Base-by-base conservation (phyloP, 2,113 vertebrate species). In the Vireo altiloquus region DNA sequence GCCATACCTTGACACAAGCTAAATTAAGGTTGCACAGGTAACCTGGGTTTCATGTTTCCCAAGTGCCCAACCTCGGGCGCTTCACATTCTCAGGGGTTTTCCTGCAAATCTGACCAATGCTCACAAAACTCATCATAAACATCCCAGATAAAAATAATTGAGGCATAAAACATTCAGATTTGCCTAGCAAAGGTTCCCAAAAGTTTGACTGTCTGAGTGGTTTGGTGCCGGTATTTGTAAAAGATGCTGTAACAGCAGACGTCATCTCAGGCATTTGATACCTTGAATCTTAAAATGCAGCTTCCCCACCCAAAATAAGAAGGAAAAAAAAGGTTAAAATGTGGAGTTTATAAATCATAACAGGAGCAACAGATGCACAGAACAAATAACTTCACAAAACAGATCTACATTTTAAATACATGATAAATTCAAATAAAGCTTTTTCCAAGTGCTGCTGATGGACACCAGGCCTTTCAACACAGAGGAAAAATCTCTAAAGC, bases 1-100 rank as follows among this genome's bases (percentile, higher is more conserved):
- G 52, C 50, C 24, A 7, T 17, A 63, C 52, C 50, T 46, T 3
- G 0, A 40, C 66, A 59, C 0, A 0, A 53, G 47, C 39, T 65
- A 27, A 79, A 47, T 39, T 56, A 66, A 69, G 30, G 53, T 5
- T 20, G 39, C 4, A 4, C 16, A 80, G 70, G 59, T 85, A 63
- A 80, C 54, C 33, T 7, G 11, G 47, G 47, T 63, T 92, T 82
- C 78, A 30, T 2, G 0, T 42, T 72, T 85, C 82, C 21, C 3
- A 7, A 53, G 57, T 1, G 0, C 37, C 75, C 3, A 5, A 50
- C 63, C 66, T 35, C 7, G 0, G 39, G 23, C 3, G 11, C 61
- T 71, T 77, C 37, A 71, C 52, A 49, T 76, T 81, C 72, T 56
- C 89, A 40, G 31, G 65, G 53, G 28, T 64, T 77, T 91, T 64